These are phyloP conservation scores for Rotaria macrura DNA, from an alignment of 2,888 invertebrate species.

Conservation along the genomic window DNA sequence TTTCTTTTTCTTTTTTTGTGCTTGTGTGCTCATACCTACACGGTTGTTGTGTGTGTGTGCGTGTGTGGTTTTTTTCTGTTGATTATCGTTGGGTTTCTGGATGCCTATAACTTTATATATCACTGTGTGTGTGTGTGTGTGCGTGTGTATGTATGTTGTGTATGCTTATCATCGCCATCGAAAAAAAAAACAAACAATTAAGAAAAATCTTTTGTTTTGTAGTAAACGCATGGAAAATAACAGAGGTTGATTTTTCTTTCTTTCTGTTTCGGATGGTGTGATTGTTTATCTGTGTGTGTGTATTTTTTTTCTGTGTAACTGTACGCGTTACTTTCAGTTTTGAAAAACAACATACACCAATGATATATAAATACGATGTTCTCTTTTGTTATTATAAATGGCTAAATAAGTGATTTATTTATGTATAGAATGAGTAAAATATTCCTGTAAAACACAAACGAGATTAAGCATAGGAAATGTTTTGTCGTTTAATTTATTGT, in stretches of 20 bases:
- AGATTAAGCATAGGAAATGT: background rate
- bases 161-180: background rate
- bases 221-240: background rate
- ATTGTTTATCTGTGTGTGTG: background rate
- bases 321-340: conserved; percentile 1
- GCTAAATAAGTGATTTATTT: background rate
- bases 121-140: background rate
- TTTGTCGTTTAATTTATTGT: background rate
- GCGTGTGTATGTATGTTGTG: background rate
- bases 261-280: background rate
- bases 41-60: background rate
- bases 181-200: background rate
- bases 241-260: background rate
- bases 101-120: background rate
- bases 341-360: conserved; percentile 7
- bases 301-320: background rate
- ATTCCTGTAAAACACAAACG: background rate
- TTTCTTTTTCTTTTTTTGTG: background rate
- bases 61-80: background rate
- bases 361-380: background rate
- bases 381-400: background rate
- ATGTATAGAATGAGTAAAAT: background rate
- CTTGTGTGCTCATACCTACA: background rate
- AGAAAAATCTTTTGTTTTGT: background rate
- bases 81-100: background rate